Percentiles rank a stretch among this genome's conserved stretches.
These are phyloP conservation scores for Grammomys dolichurus DNA, from an alignment of 2,113 vertebrate genomes.

Conservation along the genomic window DNA sequence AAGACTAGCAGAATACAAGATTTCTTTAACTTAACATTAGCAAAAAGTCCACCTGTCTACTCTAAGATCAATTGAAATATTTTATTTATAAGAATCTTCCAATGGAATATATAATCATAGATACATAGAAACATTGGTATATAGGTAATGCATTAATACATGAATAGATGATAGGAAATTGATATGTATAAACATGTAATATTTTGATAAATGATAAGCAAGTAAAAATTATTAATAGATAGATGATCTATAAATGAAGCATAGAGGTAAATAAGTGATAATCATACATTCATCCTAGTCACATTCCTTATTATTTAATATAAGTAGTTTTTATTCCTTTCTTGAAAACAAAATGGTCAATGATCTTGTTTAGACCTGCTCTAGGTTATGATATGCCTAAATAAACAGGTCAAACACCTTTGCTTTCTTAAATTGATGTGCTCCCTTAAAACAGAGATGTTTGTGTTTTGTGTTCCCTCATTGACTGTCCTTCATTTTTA, in stretches of 20 bases:
- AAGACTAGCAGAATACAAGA: neutral
- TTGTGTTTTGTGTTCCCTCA: neutral
- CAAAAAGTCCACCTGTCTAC: neutral
- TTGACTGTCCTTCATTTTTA: neutral
- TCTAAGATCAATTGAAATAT: slow-evolving; percentile 7
- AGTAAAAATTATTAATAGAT: neutral
- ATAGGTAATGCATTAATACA: neutral
- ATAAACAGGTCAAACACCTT: neutral
- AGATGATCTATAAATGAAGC: no score
- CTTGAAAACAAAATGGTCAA: neutral
- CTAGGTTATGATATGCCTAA: neutral
- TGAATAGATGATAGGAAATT: neutral
- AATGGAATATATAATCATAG: neutral
- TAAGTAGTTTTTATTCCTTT: slow-evolving; percentile 25
- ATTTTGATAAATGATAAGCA: neutral
- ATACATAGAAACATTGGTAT: neutral
- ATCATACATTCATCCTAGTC: neutral
- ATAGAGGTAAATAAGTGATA: neutral
- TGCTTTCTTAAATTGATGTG: neutral
- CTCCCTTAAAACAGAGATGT: neutral
- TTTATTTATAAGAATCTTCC: neutral
- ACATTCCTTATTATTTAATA: slow-evolving; percentile 19
- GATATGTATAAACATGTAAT: neutral
- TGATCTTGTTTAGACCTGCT: neutral
- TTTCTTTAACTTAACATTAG: neutral